These are phyloP conservation scores for Natrix natrix DNA, from an alignment of 2,797 vertebrate species.

Conservation along the genomic window DNA sequence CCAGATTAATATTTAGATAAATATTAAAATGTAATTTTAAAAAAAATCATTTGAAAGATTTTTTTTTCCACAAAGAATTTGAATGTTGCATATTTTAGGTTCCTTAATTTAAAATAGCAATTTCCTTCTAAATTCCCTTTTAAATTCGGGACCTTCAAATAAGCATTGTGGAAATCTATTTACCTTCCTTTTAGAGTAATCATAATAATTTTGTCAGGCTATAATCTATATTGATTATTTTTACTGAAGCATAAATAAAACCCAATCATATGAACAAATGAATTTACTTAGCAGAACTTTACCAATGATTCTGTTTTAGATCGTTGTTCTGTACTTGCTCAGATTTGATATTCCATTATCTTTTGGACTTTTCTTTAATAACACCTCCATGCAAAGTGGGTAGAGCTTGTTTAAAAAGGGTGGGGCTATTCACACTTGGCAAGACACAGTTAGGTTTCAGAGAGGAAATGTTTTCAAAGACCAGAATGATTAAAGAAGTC, in stretches of 20 bases:
- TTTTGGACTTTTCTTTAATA: background rate
- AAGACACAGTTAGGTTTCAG: background rate
- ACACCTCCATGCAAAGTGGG: background rate
- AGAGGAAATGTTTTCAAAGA: background rate
- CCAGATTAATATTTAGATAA: background rate
- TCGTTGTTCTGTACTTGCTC: background rate
- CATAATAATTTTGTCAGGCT: background rate
- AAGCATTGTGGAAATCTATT: background rate
- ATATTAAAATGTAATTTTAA: background rate
- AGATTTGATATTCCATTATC: background rate
- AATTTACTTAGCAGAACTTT: background rate
- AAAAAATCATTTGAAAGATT: background rate
- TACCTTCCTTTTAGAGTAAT: background rate
- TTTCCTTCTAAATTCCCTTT: background rate
- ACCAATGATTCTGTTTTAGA: background rate
- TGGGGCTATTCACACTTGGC: background rate
- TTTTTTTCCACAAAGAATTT: background rate
- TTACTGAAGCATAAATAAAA: background rate
- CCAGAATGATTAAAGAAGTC: background rate
- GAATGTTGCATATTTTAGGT: background rate
- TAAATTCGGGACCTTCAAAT: background rate
- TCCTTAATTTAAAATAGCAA: background rate
- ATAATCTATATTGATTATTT: background rate
- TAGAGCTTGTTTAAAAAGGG: background rate
- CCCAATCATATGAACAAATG: background rate